Evolutionary conservation across 30 jellyfish, hydroid and myxozoan genomes (phyloP).

Genomic region (Cassiopea xamachana): DNA sequence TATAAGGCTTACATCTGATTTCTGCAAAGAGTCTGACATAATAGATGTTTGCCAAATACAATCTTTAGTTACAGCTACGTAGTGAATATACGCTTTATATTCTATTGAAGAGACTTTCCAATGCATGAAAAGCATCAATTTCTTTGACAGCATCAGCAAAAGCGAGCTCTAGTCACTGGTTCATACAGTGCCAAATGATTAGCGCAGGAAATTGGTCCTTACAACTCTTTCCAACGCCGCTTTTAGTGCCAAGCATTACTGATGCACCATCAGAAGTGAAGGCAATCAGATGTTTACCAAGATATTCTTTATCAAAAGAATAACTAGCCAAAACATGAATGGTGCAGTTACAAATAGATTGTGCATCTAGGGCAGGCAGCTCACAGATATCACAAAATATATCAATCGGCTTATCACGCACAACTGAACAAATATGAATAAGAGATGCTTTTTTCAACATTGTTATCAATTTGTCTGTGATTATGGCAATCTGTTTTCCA

Average conservation of each 20-base stretch:
- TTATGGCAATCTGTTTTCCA: background rate
- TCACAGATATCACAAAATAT: conserved; percentile 28
- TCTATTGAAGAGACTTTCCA: too few relatives aligned
- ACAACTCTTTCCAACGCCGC: conserved; percentile 35
- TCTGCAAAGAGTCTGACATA: too few relatives aligned
- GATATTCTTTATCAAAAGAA: conserved; percentile 45
- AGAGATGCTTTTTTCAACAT: conserved; percentile 16
- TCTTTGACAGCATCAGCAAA: too few relatives aligned
- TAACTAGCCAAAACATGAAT: conserved; percentile 15
- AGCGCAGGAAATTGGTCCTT: conserved; percentile 42
- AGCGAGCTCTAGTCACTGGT: too few relatives aligned
- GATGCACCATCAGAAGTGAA: conserved; percentile 72
- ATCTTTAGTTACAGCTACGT: too few relatives aligned
- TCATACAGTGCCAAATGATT: background rate
- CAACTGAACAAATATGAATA: conserved; percentile 50
- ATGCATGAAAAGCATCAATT: too few relatives aligned
- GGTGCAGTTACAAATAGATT: background rate
- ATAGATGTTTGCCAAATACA: too few relatives aligned
- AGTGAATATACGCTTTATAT: too few relatives aligned
- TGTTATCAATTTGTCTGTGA: background rate
- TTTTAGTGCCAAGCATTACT: conserved; percentile 40
- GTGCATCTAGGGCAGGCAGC: conserved; percentile 45
- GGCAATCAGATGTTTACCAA: conserved; percentile 37
- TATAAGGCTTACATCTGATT: too few relatives aligned
- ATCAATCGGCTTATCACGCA: conserved; percentile 19